Percentiles rank a stretch among this genome's conserved stretches.
These are phyloP conservation scores for Micrasema minimum DNA, from an alignment of 1,140 invertebrate genomes.

Conservation along the genomic window DNA sequence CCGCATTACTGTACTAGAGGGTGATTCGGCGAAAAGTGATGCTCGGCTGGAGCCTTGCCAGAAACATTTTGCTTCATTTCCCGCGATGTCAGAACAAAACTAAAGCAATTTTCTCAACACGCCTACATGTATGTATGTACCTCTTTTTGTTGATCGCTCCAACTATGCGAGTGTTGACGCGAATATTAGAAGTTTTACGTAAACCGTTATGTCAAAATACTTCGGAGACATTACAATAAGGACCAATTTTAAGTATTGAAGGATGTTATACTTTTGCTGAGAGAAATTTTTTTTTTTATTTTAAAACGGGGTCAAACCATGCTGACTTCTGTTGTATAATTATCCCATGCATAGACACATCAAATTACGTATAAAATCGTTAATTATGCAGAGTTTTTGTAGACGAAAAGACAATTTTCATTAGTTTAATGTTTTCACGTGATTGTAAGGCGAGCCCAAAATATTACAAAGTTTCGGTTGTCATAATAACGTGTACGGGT, in stretches of 20 bases:
- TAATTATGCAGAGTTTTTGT: too few relatives aligned
- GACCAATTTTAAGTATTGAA: neutral
- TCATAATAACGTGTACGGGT: too few relatives aligned
- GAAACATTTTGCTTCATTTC: slow-evolving; percentile 15
- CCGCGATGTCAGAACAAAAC: slow-evolving; percentile 33
- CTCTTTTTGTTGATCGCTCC: slow-evolving; percentile 21
- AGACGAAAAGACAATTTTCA: too few relatives aligned
- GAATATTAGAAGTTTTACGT: neutral
- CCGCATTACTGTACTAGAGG: slow-evolving; percentile 29
- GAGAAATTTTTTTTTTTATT: too few relatives aligned
- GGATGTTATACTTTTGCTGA: too few relatives aligned
- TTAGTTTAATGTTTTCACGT: too few relatives aligned
- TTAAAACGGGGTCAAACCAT: too few relatives aligned
- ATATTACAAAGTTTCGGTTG: too few relatives aligned
- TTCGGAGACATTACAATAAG: neutral
- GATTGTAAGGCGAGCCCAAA: too few relatives aligned
- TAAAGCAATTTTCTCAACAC: slow-evolving; percentile 31
- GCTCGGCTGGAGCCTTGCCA: slow-evolving; percentile 20
- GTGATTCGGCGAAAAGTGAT: slow-evolving; percentile 32
- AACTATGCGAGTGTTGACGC: slow-evolving; percentile 8
- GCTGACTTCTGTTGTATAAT: too few relatives aligned
- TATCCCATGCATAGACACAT: too few relatives aligned
- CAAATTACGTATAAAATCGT: too few relatives aligned
- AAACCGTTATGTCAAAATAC: neutral
- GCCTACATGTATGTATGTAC: neutral